Conservation (phyloP, 2,113 vertebrate species). For the Pedionomus torquatus region DNA sequence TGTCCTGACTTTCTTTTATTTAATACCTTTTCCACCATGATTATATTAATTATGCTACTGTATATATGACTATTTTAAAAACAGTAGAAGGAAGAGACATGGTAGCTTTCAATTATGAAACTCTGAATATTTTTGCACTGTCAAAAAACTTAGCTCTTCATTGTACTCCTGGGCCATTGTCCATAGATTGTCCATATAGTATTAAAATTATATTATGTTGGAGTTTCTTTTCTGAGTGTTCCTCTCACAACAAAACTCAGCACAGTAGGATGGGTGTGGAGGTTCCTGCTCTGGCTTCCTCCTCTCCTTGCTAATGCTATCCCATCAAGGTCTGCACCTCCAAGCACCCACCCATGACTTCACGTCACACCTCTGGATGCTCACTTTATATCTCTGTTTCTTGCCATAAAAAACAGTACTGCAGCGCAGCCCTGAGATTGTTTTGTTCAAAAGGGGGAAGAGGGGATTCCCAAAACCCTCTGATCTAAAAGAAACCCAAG, state of each 20-base stretch:
- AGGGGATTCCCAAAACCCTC: not conserved
- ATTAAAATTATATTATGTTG: not conserved
- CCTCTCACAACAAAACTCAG: not conserved
- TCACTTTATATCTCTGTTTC: not conserved
- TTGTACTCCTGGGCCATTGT: not conserved
- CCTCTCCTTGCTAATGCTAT: not conserved
- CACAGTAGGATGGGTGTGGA: not conserved
- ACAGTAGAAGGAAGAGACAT: not conserved
- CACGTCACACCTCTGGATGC: not conserved
- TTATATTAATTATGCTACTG: not conserved
- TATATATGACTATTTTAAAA: not conserved
- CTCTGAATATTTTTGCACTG: not conserved
- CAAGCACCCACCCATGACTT: fast-evolving
- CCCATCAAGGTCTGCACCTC: not conserved
- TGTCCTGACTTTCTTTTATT: not conserved
- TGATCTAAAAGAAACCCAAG: not conserved
- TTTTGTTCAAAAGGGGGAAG: not conserved
- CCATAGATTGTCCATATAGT: not conserved
- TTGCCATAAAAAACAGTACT: not conserved
- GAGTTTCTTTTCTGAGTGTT: not conserved
- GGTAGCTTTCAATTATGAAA: not conserved
- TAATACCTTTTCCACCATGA: not conserved
- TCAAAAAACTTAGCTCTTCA: not conserved
- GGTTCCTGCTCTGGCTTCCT: not conserved
- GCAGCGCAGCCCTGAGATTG: not conserved